Conservation (phyloP, 2,113 vertebrate species). For the Himantopus leucocephalus region DNA sequence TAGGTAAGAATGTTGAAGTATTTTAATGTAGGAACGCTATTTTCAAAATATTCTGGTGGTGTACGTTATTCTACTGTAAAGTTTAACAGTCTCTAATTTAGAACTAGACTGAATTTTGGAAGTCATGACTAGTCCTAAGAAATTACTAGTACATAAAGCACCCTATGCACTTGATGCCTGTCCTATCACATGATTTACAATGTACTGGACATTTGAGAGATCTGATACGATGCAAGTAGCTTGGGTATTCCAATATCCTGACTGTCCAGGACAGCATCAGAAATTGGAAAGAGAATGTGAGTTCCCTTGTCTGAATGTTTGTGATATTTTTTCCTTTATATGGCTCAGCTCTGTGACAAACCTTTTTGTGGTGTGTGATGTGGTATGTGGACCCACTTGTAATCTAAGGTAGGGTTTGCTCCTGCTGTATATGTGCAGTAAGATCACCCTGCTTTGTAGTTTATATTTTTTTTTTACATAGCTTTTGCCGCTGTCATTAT, state of each 20-base stretch:
- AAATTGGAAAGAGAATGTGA: neutral
- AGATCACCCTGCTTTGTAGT: neutral
- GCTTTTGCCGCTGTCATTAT: neutral
- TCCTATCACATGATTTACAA: neutral
- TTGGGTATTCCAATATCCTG: neutral
- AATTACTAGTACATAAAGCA: neutral
- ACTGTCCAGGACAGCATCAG: neutral
- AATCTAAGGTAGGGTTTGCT: neutral
- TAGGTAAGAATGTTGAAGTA: neutral
- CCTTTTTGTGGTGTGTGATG: neutral
- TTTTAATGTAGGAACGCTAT: neutral
- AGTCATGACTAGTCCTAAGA: neutral
- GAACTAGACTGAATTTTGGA: neutral
- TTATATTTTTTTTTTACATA: neutral
- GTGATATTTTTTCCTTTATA: neutral
- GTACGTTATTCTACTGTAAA: neutral
- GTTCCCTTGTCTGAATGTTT: neutral
- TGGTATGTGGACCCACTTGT: neutral
- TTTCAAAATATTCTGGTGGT: neutral
- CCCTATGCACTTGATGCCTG: neutral
- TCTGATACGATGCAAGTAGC: neutral
- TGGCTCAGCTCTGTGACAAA: neutral
- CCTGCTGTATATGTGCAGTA: neutral
- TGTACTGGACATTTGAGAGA: neutral
- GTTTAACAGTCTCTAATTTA: neutral